Percentiles rank a stretch among this genome's conserved stretches.
Conservation (phyloP, 2,113 vertebrate genomes). For the Platycercus adscitus region DNA sequence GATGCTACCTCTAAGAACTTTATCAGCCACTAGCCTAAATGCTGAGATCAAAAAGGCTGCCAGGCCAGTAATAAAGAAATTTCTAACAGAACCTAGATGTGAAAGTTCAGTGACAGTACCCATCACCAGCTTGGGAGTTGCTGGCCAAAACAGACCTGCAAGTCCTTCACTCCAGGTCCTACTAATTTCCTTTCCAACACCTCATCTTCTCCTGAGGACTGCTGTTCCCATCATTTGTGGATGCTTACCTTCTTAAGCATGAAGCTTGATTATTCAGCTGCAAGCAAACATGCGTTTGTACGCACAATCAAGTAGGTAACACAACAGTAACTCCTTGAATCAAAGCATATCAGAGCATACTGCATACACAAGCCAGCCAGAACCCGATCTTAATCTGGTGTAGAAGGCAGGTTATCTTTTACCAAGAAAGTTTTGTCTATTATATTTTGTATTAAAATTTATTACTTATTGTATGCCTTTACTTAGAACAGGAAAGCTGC, state of each 20-base stretch:
- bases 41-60: constrained; percentile 21
- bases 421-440: neutral
- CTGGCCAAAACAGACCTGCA: constrained; percentile 30
- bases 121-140: neutral
- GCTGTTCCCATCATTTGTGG: constrained; percentile 1
- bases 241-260: constrained; percentile 31
- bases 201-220: constrained; percentile 28
- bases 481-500: neutral
- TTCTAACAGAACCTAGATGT: neutral
- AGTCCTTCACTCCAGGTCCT: constrained; percentile 1
- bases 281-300: constrained; percentile 22
- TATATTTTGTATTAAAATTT: neutral
- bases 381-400: neutral
- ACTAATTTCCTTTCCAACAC: neutral
- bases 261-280: constrained; percentile 37
- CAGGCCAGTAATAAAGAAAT: constrained; percentile 1
- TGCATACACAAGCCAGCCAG: neutral
- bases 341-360: neutral
- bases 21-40: neutral
- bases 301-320: neutral
- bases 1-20: neutral
- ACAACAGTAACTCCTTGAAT: neutral
- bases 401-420: neutral
- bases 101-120: neutral
- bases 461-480: neutral